A percentile compares a stretch with the other conserved stretches of the same genome.
Evolutionary conservation across 2,888 invertebrate species (phyloP).

Genomic region (Chymomyza caudatula): DNA sequence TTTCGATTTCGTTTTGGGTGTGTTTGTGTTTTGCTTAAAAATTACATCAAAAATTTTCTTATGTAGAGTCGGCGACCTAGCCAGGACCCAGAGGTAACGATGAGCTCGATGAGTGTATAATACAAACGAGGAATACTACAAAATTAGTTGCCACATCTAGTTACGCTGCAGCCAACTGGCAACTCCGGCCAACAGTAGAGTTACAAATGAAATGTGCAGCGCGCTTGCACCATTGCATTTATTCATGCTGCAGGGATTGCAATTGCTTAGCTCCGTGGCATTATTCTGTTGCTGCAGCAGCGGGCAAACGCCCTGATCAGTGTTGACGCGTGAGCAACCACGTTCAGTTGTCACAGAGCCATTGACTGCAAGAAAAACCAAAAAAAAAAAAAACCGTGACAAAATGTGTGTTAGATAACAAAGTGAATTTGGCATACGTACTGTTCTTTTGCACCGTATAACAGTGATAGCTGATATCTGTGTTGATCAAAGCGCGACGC

Average conservation of each 20-base stretch:
- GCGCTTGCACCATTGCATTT: slow-evolving; percentile 71
- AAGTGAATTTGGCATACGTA: slow-evolving; percentile 40
- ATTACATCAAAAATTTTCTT: slow-evolving; percentile 37
- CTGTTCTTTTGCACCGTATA: slow-evolving; percentile 60
- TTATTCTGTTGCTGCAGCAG: slow-evolving; percentile 44
- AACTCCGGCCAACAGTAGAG: slow-evolving; percentile 57
- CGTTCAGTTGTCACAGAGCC: slow-evolving; percentile 54
- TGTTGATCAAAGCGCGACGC: slow-evolving; percentile 35
- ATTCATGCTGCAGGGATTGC: slow-evolving; percentile 64
- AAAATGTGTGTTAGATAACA: too few species aligned
- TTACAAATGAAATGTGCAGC: slow-evolving; percentile 57
- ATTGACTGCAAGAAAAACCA: slow-evolving; percentile 43
- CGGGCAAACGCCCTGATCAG: slow-evolving; percentile 58
- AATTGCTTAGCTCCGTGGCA: slow-evolving; percentile 42
- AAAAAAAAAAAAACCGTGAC: background rate
- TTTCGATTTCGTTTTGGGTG: slow-evolving; percentile 54
- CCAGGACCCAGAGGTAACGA: background rate
- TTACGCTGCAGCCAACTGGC: slow-evolving; percentile 58
- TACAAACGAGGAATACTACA: background rate
- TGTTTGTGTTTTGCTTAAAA: slow-evolving; percentile 42
- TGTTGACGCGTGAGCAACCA: slow-evolving; percentile 67
- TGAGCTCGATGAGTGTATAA: background rate
- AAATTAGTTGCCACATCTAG: background rate
- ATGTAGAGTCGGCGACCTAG: background rate
- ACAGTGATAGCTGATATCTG: slow-evolving; percentile 65